Evolutionary conservation across 2,888 invertebrate species (phyloP).

Genomic region (Synanthedon vespiformis): DNA sequence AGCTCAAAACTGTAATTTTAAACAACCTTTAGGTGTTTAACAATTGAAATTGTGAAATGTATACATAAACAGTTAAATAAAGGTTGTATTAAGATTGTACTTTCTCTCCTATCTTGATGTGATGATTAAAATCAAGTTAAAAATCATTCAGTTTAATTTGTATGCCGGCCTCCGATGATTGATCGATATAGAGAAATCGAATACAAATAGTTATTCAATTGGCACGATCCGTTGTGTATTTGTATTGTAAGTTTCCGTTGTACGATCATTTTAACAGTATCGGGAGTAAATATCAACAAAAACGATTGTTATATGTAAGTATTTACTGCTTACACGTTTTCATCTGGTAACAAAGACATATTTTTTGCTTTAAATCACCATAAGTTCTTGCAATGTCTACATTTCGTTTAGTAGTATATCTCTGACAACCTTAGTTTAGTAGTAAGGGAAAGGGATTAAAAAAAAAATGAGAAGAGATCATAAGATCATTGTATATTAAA

Average conservation of each 20-base stretch:
- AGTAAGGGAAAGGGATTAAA: too few relatives aligned
- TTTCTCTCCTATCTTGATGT: too few relatives aligned
- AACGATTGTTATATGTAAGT: not conserved
- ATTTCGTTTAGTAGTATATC: too few relatives aligned
- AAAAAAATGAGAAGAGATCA: too few relatives aligned
- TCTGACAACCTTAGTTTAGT: too few relatives aligned
- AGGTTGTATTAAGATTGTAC: too few relatives aligned
- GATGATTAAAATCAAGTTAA: not conserved
- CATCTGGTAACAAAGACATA: not conserved
- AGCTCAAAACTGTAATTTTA: too few relatives aligned
- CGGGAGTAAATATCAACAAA: not conserved
- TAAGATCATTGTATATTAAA: too few relatives aligned
- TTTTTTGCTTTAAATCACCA: not conserved
- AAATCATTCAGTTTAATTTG: not conserved
- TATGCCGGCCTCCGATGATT: not conserved
- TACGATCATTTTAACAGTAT: not conserved
- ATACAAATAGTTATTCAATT: not conserved
- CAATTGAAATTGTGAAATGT: too few relatives aligned
- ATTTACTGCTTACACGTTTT: not conserved
- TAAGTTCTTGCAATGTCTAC: too few relatives aligned
- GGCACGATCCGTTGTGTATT: not conserved
- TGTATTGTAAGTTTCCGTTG: not conserved
- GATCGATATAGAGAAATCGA: not conserved
- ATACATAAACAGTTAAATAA: too few relatives aligned
- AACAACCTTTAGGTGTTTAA: too few relatives aligned